Conservation (phyloP, 2,113 vertebrate genomes). For the Pseudorhombus dupliciocellatus region DNA sequence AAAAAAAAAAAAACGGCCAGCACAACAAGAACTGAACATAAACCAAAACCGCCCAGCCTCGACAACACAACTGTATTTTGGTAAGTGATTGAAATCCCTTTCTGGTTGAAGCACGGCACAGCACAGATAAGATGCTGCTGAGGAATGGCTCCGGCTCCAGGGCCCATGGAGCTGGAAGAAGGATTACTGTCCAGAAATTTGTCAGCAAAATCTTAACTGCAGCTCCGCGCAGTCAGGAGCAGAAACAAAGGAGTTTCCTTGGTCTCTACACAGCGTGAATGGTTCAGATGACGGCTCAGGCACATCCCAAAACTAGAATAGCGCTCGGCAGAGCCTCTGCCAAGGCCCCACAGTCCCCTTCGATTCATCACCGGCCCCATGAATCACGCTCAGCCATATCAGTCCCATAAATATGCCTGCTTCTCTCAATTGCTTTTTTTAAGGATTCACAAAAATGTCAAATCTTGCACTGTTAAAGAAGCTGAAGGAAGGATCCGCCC, state of each 20-base stretch:
- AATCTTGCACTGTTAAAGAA: too few species aligned
- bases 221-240: not conserved
- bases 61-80: constrained; percentile 23
- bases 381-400: too few species aligned
- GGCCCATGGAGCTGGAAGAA: not conserved
- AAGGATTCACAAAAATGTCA: too few species aligned
- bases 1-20: not conserved
- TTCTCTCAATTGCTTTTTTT: too few species aligned
- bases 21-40: constrained; percentile 16
- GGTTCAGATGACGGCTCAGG: not conserved
- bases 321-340: too few species aligned
- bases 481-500: too few species aligned
- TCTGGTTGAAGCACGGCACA: not conserved
- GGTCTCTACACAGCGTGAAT: not conserved
- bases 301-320: too few species aligned
- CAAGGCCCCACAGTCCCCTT: too few species aligned
- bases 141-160: constrained; percentile 2
- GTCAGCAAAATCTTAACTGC: not conserved
- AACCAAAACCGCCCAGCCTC: constrained; percentile 16
- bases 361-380: too few species aligned
- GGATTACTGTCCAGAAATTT: not conserved
- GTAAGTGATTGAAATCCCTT: constrained; percentile 24
- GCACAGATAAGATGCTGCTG: constrained; percentile 6
- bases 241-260: not conserved
- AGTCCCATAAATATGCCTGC: too few species aligned